Evolutionary conservation across 2,797 vertebrate genomes (phyloP), one percentile per base, ranked within the genome.

Genomic region (Heterohyrax brucei): DNA sequence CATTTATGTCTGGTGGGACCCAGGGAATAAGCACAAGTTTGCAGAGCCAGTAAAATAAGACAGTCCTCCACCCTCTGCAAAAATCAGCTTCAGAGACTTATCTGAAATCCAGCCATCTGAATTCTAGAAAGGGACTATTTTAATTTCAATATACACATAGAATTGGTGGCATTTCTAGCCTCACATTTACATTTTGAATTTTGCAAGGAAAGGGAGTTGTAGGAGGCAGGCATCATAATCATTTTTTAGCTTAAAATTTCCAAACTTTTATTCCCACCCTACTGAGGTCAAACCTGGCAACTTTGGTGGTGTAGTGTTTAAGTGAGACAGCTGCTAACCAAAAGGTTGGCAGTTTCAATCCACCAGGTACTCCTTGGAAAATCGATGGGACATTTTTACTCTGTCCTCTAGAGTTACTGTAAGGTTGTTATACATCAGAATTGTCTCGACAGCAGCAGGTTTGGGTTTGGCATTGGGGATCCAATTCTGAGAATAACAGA

Each of bases 111-210:
- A 81, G 82, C 75, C 30, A 19, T 85, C 83, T 80, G 76, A 91
- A 50, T 21, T 64, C 73, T 50, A 91, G 88, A 93, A 92, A 86
- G 82, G 39, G 18, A 72, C 79, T 95, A 77, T 92, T 91, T 95
- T 86, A 76, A 56, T 56, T 56, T 56, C 53, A 56, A 56, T 56
- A 56, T 56, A 56, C 53, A 16, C 53, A 56, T 13, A 73, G 24
- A 76, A 80, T 91, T 78, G 24, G 3, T 56, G 91, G 96, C 79
- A 92, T 92, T 95, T 95, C 50, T 56, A 62, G 91, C 62, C 68
- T 91, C 89, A 83, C 70, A 87, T 59, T 62, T 95, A 95, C 61
- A 53, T 78, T 87, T 73, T 83, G 91, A 95, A 91, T 83, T 85
- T 80, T 91, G 64, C 77, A 85, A 72, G 66, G 85, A 79, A 2